phyloP scores from a whole-genome alignment of 2,888 invertebrate species.

The Flexamia atlantica region DNA sequence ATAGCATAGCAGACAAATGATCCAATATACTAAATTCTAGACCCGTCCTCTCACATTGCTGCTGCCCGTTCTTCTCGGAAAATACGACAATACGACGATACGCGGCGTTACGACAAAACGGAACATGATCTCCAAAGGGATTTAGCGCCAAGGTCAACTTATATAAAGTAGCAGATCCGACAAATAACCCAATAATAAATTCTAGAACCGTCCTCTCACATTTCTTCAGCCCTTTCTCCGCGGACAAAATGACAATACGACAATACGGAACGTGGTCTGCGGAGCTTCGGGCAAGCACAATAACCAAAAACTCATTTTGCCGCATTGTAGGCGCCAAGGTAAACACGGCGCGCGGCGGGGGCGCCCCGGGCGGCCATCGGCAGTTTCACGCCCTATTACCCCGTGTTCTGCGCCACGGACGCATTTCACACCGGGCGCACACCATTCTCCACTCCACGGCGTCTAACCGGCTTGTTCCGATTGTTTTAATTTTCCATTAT shows the following conservation, averaged over 20 bases:
- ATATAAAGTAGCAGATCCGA: no score
- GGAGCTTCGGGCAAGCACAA: constrained; percentile 19
- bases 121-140: no score
- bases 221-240: background rate
- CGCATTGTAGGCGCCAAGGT: constrained; percentile 29
- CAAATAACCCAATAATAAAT: no score
- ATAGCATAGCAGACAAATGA: no score
- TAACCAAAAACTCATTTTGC: constrained; percentile 55
- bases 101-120: no score
- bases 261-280: background rate
- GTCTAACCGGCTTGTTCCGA: constrained; percentile 40
- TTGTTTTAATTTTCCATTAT: constrained; percentile 58
- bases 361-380: constrained; percentile 23
- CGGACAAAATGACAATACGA: background rate
- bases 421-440: constrained; percentile 21
- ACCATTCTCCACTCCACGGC: constrained; percentile 44
- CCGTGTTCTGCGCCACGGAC: constrained; percentile 23
- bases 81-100: no score
- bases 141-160: no score
- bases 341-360: background rate
- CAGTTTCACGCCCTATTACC: constrained; percentile 31
- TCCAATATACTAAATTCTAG: no score
- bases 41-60: no score
- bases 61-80: no score
- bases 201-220: no score